A percentile compares a stretch with the other conserved stretches of the same genome.
Evolutionary conservation across 2,888 invertebrate genomes (phyloP).

Genomic region (Dione vanillae): DNA sequence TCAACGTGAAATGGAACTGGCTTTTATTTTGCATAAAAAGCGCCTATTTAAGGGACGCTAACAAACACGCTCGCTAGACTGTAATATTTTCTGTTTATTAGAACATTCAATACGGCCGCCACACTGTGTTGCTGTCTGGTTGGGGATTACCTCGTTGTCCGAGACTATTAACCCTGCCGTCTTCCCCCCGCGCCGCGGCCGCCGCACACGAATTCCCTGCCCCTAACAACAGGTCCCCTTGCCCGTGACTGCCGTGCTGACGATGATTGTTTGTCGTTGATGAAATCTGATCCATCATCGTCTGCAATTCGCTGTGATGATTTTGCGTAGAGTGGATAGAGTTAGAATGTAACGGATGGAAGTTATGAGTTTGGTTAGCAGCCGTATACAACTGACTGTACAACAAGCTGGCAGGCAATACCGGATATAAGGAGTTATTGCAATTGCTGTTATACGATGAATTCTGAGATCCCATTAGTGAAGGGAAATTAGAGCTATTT

Average conservation of each 20-base stretch:
- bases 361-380: conserved; percentile 89
- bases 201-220: conserved; percentile 84
- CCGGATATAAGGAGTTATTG: conserved; percentile 90
- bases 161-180: conserved; percentile 82
- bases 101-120: conserved; percentile 88
- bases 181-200: conserved; percentile 83
- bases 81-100: conserved; percentile 22
- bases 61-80: conserved; percentile 13
- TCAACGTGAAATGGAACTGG: not conserved
- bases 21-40: not conserved
- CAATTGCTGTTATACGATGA: conserved; percentile 86
- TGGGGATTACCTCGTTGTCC: conserved; percentile 86
- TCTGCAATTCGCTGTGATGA: conserved; percentile 88
- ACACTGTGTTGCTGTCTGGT: conserved; percentile 88
- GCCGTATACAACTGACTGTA: conserved; percentile 94
- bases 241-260: conserved; percentile 74
- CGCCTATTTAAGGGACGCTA: conserved; percentile 9
- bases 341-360: conserved; percentile 87
- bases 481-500: conserved; percentile 86
- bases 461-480: conserved; percentile 86
- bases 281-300: conserved; percentile 90
- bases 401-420: conserved; percentile 91
- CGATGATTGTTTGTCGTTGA: conserved; percentile 86
- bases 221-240: conserved; percentile 79
- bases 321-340: conserved; percentile 86